Evolutionary conservation across 2,113 vertebrate species (phyloP), one percentile per base, ranked within the genome.

Genomic region (Neopipo cinnamomea): DNA sequence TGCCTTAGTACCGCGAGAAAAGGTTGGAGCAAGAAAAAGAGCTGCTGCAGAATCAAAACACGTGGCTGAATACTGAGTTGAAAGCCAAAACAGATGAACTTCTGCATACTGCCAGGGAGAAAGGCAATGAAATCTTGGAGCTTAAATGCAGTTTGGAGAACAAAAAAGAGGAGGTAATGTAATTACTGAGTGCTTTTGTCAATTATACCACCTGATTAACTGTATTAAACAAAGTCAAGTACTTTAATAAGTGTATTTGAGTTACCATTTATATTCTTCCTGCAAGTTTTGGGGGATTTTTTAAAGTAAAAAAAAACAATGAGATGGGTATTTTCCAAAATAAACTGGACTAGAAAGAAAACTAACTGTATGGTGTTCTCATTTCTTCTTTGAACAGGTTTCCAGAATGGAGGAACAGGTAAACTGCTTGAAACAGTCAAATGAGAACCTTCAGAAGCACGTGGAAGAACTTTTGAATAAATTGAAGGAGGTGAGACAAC

Each of bases 21-120:
- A 99, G 99, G 17, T 98, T 99, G 98, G 99, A 99, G 30, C 99
- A 99, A 95, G 99, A 99, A 92, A 99, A 99, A 65, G 99, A 99
- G 85, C 98, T 99, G 35, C 96, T 99, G 4, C 97, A 98, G 90
- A 98, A 86, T 85, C 99, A 99, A 56, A 99, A 98, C 80, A 98
- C 98, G 3, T 99, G 99, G 99, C 96, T 99, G 92, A 99, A 99
- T 31, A 70, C 98, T 1, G 99, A 99, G 85, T 83, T 99, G 89
- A 99, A 99, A 96, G 96, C 98, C 46, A 99, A 99, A 98, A 99
- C 98, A 53, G 99, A 99, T 89, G 99, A 99, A 67, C 98, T 99
- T 65, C 97, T 99, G 14, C 98, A 98, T 39, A 97, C 99, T 65
- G 98, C 98, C 31, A 98, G 99, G 80, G 98, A 99, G 95, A 99